Conservation (phyloP, 2,113 vertebrate genomes). For the Oryctolagus cuniculus region DNA sequence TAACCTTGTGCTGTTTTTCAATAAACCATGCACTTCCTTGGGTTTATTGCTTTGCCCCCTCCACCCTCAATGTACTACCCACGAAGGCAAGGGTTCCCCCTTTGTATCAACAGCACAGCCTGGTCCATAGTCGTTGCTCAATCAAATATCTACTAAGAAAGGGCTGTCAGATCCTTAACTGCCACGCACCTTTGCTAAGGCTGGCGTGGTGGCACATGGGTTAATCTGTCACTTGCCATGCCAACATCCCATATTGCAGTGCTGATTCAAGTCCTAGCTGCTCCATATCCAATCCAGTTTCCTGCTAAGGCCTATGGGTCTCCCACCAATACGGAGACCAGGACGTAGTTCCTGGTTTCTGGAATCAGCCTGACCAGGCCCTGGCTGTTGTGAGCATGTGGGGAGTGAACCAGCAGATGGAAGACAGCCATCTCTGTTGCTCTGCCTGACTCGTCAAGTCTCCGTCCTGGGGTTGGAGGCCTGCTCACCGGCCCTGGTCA, state of each 20-base stretch:
- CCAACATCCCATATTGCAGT: too few relatives aligned
- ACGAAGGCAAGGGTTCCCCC: neutral
- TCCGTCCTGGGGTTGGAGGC: neutral
- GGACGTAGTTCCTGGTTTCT: too few relatives aligned
- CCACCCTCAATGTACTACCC: neutral
- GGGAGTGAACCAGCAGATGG: too few relatives aligned
- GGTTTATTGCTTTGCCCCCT: neutral
- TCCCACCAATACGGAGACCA: too few relatives aligned
- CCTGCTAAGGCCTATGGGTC: too few relatives aligned
- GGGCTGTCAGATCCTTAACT: neutral
- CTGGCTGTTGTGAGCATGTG: too few relatives aligned
- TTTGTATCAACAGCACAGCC: neutral
- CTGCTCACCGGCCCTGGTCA: neutral
- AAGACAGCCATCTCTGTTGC: too few relatives aligned
- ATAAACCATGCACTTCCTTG: neutral
- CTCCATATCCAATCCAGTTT: too few relatives aligned
- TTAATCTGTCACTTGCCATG: too few relatives aligned
- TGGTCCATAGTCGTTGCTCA: neutral
- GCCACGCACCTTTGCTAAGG: neutral
- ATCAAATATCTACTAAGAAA: neutral
- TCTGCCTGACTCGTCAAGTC: neutral
- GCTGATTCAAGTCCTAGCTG: too few relatives aligned
- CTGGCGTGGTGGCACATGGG: too few relatives aligned
- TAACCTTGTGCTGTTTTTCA: neutral
- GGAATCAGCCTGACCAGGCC: too few relatives aligned